These are phyloP conservation scores for Neolamprologus devosi DNA, from an alignment of 2,113 vertebrate genomes.

Conservation along the genomic window DNA sequence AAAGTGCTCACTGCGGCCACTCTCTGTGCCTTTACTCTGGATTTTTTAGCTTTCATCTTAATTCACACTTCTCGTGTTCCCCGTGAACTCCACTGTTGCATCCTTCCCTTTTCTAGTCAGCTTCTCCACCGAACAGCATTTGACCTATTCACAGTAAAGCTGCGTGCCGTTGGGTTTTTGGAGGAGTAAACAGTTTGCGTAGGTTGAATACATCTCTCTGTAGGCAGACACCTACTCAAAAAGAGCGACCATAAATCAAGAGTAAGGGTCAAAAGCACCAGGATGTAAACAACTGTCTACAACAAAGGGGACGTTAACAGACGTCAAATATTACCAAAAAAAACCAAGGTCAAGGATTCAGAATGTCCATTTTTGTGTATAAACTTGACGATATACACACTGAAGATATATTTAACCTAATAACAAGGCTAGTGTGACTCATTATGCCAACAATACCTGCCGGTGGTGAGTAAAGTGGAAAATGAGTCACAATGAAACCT, in stretches of 20 bases:
- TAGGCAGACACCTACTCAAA: background rate
- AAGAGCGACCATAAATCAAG: background rate
- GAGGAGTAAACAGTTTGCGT: background rate
- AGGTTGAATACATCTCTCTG: background rate
- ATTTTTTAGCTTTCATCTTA: background rate
- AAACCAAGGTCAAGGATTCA: too few species aligned
- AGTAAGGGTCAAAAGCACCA: background rate
- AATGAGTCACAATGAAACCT: background rate
- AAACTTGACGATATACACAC: background rate
- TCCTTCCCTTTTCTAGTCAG: background rate
- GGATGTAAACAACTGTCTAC: background rate
- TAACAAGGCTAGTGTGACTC: background rate
- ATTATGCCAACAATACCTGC: background rate
- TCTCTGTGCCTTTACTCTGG: background rate
- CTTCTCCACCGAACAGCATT: background rate
- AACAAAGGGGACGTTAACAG: background rate
- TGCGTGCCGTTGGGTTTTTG: background rate
- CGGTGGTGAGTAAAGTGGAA: background rate
- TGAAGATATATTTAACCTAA: background rate
- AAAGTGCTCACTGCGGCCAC: background rate
- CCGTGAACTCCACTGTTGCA: background rate
- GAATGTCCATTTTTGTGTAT: background rate
- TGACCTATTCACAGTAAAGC: background rate
- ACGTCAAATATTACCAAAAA: background rate
- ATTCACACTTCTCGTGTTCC: background rate